These are phyloP conservation scores for Aleadryas rufinucha DNA, from an alignment of 2,113 vertebrate species.

Conservation along the genomic window DNA sequence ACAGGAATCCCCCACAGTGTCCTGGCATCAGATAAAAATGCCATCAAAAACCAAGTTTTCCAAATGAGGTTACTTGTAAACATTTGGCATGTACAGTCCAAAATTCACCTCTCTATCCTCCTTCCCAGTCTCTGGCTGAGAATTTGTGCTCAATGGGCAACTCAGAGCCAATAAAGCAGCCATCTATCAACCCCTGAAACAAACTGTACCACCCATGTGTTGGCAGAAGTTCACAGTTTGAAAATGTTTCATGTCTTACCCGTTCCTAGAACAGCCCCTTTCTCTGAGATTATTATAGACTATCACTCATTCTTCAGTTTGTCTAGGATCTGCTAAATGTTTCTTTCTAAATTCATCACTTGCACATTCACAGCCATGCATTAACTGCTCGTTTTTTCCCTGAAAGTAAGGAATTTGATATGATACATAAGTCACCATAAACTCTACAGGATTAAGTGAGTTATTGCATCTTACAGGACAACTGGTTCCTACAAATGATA, in stretches of 20 bases:
- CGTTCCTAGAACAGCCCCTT: background rate
- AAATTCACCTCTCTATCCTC: background rate
- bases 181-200: background rate
- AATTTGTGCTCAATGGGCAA: background rate
- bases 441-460: constrained; percentile 53
- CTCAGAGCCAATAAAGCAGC: background rate
- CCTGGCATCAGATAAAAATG: background rate
- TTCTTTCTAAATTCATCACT: background rate
- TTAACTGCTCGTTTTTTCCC: background rate
- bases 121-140: background rate
- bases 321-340: background rate
- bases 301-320: background rate
- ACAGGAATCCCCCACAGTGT: background rate
- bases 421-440: constrained; percentile 58
- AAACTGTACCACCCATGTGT: background rate
- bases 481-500: constrained; percentile 61
- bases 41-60: background rate
- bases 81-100: background rate
- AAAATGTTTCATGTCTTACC: background rate
- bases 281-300: background rate
- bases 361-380: constrained; percentile 1
- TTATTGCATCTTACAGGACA: constrained; percentile 47
- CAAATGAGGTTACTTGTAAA: background rate
- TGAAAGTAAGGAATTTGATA: constrained; percentile 28
- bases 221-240: background rate